phyloP scores from a whole-genome alignment of 2,888 invertebrate genomes.

The Drosophila formosana region DNA sequence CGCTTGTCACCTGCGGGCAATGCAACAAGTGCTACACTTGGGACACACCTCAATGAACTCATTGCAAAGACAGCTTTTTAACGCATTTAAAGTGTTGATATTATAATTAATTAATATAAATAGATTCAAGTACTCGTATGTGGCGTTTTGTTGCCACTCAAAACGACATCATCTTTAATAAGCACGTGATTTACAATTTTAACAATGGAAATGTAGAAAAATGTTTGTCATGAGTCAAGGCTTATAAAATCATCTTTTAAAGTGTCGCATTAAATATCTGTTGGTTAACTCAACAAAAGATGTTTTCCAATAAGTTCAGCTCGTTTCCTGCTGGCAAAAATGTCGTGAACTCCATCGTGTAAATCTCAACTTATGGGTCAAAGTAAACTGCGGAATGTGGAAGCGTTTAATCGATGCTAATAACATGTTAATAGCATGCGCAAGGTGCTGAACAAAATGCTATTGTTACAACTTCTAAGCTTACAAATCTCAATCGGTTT shows the following conservation, averaged over 20 bases:
- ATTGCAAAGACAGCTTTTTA: constrained; percentile 18
- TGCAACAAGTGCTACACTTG: constrained; percentile 52
- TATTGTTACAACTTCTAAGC: background rate
- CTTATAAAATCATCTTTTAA: background rate
- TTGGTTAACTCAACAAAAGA: background rate
- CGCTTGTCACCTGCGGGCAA: constrained; percentile 49
- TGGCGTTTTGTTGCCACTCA: background rate
- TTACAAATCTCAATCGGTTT: background rate
- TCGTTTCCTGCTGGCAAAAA: background rate
- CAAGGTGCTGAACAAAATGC: background rate
- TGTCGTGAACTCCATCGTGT: background rate
- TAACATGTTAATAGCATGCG: background rate
- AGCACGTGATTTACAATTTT: constrained; percentile 8
- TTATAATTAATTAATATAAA: constrained; percentile 20
- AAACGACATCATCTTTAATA: constrained; percentile 6
- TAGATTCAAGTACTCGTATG: background rate
- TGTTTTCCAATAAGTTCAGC: background rate
- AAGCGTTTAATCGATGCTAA: constrained; percentile 1
- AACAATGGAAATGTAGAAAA: constrained; percentile 15
- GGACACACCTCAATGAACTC: constrained; percentile 62
- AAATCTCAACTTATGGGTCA: background rate
- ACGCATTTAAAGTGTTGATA: constrained; percentile 42
- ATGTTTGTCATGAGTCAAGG: constrained; percentile 8
- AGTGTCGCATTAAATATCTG: background rate
- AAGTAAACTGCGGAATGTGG: background rate